Conservation (phyloP, 2,888 invertebrate species). For the Sialis lutaria region DNA sequence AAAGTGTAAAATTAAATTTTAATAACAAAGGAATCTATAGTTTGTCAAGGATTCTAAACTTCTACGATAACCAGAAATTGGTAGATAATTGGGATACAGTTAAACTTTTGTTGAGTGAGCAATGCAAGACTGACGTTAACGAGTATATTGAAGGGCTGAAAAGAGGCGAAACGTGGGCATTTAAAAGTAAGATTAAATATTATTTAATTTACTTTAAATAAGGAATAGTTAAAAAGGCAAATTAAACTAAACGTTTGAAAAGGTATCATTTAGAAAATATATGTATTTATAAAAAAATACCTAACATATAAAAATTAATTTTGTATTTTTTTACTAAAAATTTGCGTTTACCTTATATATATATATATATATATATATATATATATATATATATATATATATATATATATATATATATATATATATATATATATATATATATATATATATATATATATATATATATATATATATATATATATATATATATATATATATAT, state of each 20-base stretch:
- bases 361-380: background rate
- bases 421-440: background rate
- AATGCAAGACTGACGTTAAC: constrained; percentile 38
- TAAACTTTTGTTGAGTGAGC: constrained; percentile 27
- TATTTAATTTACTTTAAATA: background rate
- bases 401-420: background rate
- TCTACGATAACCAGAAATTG: constrained; percentile 36
- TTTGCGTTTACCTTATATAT: no score
- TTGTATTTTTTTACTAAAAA: no score
- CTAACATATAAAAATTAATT: no score
- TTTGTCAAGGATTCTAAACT: constrained; percentile 33
- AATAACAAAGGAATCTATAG: constrained; percentile 13
- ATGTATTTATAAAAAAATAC: background rate
- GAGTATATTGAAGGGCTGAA: constrained; percentile 38
- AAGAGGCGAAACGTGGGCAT: constrained; percentile 44
- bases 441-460: background rate
- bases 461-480: background rate
- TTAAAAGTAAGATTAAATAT: constrained; percentile 42
- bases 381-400: background rate
- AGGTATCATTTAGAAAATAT: background rate
- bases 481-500: background rate
- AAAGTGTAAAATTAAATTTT: no score
- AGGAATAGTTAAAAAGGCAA: background rate
- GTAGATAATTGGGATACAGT: constrained; percentile 34
- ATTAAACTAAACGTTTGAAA: background rate